Base-by-base conservation (phyloP, 2,113 vertebrate species). In the Platysternon megacephalum region DNA sequence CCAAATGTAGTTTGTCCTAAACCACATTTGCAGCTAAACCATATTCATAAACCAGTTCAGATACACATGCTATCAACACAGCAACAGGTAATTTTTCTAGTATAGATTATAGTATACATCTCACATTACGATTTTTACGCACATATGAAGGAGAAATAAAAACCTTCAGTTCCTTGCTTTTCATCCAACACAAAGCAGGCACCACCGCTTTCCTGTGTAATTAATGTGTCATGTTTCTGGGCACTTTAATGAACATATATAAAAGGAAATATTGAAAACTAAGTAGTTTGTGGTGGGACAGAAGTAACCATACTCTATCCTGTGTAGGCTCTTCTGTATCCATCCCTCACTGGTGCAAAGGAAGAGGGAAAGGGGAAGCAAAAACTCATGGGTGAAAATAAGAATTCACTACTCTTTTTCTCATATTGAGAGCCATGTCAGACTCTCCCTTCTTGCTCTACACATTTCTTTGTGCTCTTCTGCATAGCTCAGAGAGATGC, bases 181-280 rank as follows among this genome's bases (percentile, higher is more conserved):
- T 88, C 65, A 35, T 88, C 84, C 90, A 92, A 6, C 8, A 42
- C 74, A 46, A 35, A 94, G 55, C 28, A 86, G 2, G 79, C 52
- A 65, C n/a, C 86, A 84, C 12, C 44, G 85, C 87, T 78, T 76
- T 91, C 49, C 39, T 85, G 80, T 3, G 22, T 91, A 91, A 96
- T 74, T 35, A 87, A 78, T 94, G 81, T 89, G 78, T 94, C 89
- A 94, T 95, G 56, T 53, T 74, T 90, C 79, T 61, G 13, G 39
- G 35, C 86, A 22, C 46, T 90, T 17, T 58, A 92, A 91, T 35
- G 68, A 89, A 85, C 39, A 52, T 46, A 35, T 79, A 88, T 90
- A 53, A 21, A 94, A 93, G 65, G 79, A 95, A 87, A 92, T 85
- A 79, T 1, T 93, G 55, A 92, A 92, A 96, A 91, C 49, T 80